A percentile compares a stretch with the other conserved stretches of the same genome.
Conservation (phyloP, 1,140 invertebrate species). For the Drosophila orena region DNA sequence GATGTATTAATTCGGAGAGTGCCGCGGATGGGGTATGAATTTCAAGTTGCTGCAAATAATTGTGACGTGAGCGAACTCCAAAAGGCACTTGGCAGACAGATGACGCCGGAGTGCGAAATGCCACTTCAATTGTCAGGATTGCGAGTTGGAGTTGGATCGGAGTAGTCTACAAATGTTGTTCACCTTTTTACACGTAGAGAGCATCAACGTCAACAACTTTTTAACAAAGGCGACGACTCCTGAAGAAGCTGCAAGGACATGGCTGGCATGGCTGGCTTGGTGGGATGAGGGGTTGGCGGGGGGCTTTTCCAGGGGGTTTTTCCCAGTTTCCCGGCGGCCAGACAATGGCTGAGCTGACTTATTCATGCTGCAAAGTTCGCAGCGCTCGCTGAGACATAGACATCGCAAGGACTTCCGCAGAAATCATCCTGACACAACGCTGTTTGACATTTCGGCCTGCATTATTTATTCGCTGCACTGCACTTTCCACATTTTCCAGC, state of each 20-base stretch:
- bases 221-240: conserved; percentile 62
- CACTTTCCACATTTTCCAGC: conserved; percentile 54
- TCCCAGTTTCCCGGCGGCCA: conserved; percentile 25
- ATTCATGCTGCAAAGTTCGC: conserved; percentile 72
- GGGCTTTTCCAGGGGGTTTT: neutral
- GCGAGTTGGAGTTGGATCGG: conserved; percentile 23
- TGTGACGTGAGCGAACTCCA: conserved; percentile 72
- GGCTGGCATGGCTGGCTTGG: neutral
- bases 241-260: conserved; percentile 9
- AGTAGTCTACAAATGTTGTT: conserved; percentile 78
- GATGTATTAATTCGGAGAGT: conserved; percentile 66
- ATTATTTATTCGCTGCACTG: conserved; percentile 78
- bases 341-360: conserved; percentile 74
- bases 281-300: conserved; percentile 2
- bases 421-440: conserved; percentile 77
- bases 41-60: conserved; percentile 81
- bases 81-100: conserved; percentile 72
- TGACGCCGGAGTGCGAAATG: conserved; percentile 65
- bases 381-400: conserved; percentile 42
- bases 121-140: conserved; percentile 68
- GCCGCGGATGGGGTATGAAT: conserved; percentile 46
- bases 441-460: conserved; percentile 80
- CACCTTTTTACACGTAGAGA: conserved; percentile 78
- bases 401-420: conserved; percentile 70
- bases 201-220: conserved; percentile 82